Evolutionary conservation across 1,140 invertebrate genomes (phyloP).

Genomic region (Meloidogyne floridensis): DNA sequence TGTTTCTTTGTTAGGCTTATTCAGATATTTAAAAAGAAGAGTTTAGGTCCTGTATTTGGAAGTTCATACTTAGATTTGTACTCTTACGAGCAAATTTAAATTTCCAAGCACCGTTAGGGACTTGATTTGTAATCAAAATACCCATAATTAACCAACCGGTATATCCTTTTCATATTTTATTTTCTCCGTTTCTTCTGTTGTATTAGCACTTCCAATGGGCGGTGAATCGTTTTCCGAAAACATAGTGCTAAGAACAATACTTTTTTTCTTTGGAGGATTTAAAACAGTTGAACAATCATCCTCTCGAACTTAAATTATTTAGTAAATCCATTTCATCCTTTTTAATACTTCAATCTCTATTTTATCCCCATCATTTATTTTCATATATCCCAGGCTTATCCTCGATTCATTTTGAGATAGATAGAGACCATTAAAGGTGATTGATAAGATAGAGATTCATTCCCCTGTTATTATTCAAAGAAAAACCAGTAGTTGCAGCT

Average conservation of each 20-base stretch:
- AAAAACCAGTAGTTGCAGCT: not conserved
- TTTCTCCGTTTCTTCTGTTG: not conserved
- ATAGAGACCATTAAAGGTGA: no score
- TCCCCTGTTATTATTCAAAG: not conserved
- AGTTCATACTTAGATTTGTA: no score
- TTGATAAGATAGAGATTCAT: no score
- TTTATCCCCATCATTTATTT: not conserved
- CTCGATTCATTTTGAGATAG: no score
- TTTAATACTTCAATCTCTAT: not conserved
- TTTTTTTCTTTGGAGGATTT: constrained; percentile 21
- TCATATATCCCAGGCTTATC: not conserved
- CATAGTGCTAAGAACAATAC: constrained; percentile 22
- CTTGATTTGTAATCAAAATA: no score
- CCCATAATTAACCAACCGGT: not conserved
- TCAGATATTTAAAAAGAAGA: not conserved
- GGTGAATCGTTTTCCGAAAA: not conserved
- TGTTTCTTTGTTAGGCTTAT: no score
- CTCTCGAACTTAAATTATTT: constrained; percentile 10
- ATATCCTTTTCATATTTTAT: constrained; percentile 3
- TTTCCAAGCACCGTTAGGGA: no score
- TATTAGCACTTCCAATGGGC: not conserved
- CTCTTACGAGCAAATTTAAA: no score
- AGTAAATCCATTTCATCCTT: not conserved
- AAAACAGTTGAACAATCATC: not conserved
- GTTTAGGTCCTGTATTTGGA: not conserved